Evolutionary conservation across 2,888 invertebrate species (phyloP).

Genomic region (Rhamnusium bicolor): DNA sequence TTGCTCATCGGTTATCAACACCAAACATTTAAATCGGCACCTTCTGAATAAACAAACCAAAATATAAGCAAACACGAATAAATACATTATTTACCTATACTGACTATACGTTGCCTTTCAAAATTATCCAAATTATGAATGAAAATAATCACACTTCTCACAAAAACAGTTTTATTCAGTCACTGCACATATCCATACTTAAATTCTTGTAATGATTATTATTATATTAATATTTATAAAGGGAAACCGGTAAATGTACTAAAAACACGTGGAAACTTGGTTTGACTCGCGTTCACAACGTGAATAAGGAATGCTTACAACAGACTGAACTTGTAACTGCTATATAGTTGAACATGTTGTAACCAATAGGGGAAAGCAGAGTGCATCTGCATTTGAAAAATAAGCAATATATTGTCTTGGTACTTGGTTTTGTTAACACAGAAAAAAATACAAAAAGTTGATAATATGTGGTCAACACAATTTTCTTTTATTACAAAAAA

Average conservation of each 20-base stretch:
- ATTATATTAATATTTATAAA: not conserved
- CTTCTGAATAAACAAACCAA: not conserved
- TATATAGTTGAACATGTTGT: not conserved
- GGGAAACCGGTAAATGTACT: constrained; percentile 3
- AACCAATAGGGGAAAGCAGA: constrained; percentile 6
- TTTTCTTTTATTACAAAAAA: too few species aligned
- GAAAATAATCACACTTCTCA: not conserved
- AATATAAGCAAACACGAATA: not conserved
- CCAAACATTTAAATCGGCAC: not conserved
- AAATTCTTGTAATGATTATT: not conserved
- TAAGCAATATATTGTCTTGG: too few species aligned
- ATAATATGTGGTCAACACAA: too few species aligned
- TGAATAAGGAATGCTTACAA: not conserved
- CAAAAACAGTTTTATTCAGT: not conserved
- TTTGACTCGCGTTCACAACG: constrained; percentile 14
- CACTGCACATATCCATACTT: not conserved
- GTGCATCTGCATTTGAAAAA: not conserved
- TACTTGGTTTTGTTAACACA: too few species aligned
- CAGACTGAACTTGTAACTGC: constrained; percentile 13
- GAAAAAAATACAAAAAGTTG: too few species aligned
- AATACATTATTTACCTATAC: not conserved
- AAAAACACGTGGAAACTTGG: not conserved
- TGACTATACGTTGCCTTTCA: not conserved
- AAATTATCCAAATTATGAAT: not conserved
- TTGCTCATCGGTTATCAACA: too few species aligned